Evolutionary conservation across 2,888 invertebrate species (phyloP).

Genomic region (Seira ritae): DNA sequence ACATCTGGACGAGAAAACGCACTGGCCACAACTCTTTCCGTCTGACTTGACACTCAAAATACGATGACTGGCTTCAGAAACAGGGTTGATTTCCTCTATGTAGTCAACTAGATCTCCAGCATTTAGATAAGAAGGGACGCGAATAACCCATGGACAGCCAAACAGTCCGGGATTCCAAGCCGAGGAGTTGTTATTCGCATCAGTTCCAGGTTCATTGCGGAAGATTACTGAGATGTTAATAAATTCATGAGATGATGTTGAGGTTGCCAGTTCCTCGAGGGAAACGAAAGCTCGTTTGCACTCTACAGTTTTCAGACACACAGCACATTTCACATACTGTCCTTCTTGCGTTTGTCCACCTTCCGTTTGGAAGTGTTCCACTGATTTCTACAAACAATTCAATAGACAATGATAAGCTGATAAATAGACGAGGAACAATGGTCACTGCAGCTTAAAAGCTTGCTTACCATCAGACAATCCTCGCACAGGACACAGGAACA

Average conservation of each 20-base stretch:
- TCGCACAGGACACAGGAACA: conserved; percentile 80
- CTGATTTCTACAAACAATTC: conserved; percentile 66
- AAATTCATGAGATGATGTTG: conserved; percentile 24
- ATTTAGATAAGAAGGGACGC: conserved; percentile 78
- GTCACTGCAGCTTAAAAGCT: too few relatives aligned
- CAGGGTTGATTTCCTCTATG: conserved; percentile 77
- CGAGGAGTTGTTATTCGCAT: conserved; percentile 76
- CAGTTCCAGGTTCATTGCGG: conserved; percentile 77
- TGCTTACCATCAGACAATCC: conserved; percentile 77
- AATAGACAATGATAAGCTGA: background rate
- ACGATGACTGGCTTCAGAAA: conserved; percentile 73
- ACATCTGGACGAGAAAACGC: conserved; percentile 79
- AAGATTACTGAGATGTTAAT: conserved; percentile 78
- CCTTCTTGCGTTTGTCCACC: conserved; percentile 61
- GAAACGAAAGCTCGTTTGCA: conserved; percentile 76
- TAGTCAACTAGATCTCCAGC: conserved; percentile 77
- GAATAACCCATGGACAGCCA: conserved; percentile 79
- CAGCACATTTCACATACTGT: conserved; percentile 76
- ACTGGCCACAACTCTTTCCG: conserved; percentile 80
- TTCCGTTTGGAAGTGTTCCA: conserved; percentile 50
- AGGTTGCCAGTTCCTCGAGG: conserved; percentile 32
- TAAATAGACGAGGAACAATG: too few relatives aligned
- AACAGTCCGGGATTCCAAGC: conserved; percentile 74
- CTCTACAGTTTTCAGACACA: conserved; percentile 76
- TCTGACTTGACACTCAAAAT: conserved; percentile 59